Conservation (phyloP, 2,113 vertebrate genomes). For the Gopherus evgoodei region DNA sequence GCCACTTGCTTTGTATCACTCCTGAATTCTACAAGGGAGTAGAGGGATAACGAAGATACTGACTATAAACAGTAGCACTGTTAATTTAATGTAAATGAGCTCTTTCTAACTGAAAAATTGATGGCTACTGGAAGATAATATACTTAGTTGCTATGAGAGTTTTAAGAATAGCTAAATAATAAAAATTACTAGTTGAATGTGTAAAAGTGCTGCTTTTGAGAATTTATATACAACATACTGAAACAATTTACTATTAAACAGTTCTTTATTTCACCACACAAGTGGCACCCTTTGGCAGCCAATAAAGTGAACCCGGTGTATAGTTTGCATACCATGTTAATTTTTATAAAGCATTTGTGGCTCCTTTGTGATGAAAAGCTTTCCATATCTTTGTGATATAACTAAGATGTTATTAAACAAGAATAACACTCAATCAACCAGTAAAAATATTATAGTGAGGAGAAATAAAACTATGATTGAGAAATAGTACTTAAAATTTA, state of each 20-base stretch:
- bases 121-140: neutral
- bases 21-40: neutral
- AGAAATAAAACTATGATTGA: neutral
- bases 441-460: neutral
- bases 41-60: neutral
- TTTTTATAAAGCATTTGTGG: neutral
- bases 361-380: neutral
- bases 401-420: neutral
- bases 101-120: neutral
- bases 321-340: neutral
- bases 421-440: neutral
- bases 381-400: neutral
- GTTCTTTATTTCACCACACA: neutral
- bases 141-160: neutral
- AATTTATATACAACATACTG: neutral
- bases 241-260: neutral
- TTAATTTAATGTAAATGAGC: neutral
- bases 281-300: neutral
- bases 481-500: neutral
- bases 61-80: neutral
- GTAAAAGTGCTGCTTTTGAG: neutral
- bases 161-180: neutral
- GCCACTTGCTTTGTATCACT: neutral
- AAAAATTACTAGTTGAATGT: neutral
- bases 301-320: neutral